Percentiles rank a stretch among this genome's conserved stretches.
These are phyloP conservation scores for Thysanoteuthis rhombus DNA, from an alignment of 2,888 invertebrate genomes.

Conservation along the genomic window DNA sequence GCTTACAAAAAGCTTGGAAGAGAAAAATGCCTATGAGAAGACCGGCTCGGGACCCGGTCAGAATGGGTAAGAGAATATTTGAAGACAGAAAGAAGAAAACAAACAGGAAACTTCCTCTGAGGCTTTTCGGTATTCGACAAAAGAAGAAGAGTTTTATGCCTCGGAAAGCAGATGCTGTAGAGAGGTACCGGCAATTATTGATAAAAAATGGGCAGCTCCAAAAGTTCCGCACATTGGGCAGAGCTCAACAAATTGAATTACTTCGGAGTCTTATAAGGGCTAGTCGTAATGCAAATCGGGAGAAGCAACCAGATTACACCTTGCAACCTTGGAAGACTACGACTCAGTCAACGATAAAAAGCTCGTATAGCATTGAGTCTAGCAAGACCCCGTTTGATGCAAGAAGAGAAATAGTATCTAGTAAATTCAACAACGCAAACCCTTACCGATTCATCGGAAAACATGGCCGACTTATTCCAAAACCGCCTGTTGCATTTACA, in stretches of 20 bases:
- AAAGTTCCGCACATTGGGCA: constrained; percentile 15
- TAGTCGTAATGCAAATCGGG: background rate
- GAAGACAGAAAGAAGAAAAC: background rate
- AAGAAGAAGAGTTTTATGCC: background rate
- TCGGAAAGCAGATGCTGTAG: background rate
- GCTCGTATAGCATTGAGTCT: background rate
- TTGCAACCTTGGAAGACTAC: background rate
- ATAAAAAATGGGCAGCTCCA: constrained; percentile 1
- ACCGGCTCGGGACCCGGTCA: background rate
- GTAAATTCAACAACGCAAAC: background rate
- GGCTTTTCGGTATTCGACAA: background rate
- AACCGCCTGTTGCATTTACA: background rate
- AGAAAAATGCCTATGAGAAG: background rate
- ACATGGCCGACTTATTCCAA: background rate
- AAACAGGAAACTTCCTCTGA: background rate
- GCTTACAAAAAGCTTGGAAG: background rate
- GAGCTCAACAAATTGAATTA: background rate
- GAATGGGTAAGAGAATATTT: background rate
- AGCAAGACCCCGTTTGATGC: background rate
- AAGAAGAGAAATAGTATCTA: background rate
- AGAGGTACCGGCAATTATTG: background rate
- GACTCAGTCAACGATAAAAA: background rate
- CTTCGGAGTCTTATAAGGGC: background rate
- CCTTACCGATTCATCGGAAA: background rate
- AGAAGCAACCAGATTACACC: background rate